Evolutionary conservation across 2,113 vertebrate genomes (phyloP).

Genomic region (Leuciscus idus): DNA sequence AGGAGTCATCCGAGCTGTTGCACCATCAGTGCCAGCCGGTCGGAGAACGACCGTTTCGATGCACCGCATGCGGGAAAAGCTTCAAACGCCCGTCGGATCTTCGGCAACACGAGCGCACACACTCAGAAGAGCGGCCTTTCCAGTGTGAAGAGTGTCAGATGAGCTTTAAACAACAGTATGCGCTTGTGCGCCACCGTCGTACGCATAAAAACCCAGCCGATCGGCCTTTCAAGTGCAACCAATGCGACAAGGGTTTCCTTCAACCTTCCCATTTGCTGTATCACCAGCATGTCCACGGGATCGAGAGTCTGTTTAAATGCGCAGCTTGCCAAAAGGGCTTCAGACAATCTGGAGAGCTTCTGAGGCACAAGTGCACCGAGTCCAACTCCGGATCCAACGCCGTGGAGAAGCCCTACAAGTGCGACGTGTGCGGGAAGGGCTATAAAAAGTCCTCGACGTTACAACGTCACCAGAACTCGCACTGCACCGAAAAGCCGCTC

Average conservation of each 20-base stretch:
- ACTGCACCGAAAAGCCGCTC: constrained; percentile 90
- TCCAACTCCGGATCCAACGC: constrained; percentile 67
- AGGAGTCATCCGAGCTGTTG: constrained; percentile 92
- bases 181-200: constrained; percentile 91
- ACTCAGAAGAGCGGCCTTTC: constrained; percentile 93
- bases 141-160: constrained; percentile 97
- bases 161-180: constrained; percentile 98
- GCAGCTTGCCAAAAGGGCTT: constrained; percentile 96
- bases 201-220: constrained; percentile 86
- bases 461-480: constrained; percentile 92
- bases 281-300: constrained; percentile 93
- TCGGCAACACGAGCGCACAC: constrained; percentile 93
- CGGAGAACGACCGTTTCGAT: constrained; percentile 91
- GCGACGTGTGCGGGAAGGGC: constrained; percentile 89
- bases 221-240: constrained; percentile 87
- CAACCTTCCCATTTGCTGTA: constrained; percentile 93
- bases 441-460: constrained; percentile 94
- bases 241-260: constrained; percentile 93
- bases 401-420: constrained; percentile 92
- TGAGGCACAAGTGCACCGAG: constrained; percentile 91
- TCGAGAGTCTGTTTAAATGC: constrained; percentile 94
- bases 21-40: constrained; percentile 94
- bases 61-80: constrained; percentile 88
- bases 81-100: constrained; percentile 94
- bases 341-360: constrained; percentile 90